A percentile compares a stretch with the other conserved stretches of the same genome.
Evolutionary conservation across 2,888 invertebrate genomes (phyloP).

Genomic region (Temnothorax ravouxi): DNA sequence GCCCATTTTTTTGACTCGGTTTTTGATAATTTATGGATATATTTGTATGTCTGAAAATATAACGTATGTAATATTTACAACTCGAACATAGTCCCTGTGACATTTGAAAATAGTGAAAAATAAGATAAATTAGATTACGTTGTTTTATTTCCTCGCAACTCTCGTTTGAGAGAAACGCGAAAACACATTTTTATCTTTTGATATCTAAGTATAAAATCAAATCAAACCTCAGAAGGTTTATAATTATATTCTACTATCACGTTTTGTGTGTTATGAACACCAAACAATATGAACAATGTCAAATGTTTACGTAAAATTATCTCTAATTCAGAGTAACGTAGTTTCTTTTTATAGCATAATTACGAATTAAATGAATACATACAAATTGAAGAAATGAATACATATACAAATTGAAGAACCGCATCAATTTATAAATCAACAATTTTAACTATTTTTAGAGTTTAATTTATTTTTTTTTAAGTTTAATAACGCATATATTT

Average conservation of each 20-base stretch:
- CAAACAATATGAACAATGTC: not conserved
- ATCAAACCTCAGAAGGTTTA: not conserved
- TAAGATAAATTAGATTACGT: not conserved
- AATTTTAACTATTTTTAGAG: not conserved
- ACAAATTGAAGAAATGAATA: not conserved
- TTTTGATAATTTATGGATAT: not conserved
- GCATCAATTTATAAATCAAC: not conserved
- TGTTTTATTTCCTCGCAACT: not conserved
- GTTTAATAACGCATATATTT: not conserved
- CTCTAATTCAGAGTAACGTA: not conserved
- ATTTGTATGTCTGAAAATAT: not conserved
- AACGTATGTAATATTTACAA: constrained; percentile 11
- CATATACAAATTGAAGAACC: not conserved
- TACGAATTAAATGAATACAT: not conserved
- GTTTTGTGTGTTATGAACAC: not conserved
- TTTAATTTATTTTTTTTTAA: not conserved
- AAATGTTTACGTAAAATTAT: not conserved
- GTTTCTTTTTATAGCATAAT: not conserved
- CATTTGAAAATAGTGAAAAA: not conserved
- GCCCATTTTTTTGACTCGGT: not conserved
- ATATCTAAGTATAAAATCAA: not conserved
- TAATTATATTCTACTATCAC: not conserved
- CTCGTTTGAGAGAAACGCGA: not conserved
- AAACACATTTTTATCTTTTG: not conserved
- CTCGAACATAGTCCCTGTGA: not conserved